phyloP scores from a whole-genome alignment of 53 echinoderm and acorn worm species.

The Apostichopus leukothele region DNA sequence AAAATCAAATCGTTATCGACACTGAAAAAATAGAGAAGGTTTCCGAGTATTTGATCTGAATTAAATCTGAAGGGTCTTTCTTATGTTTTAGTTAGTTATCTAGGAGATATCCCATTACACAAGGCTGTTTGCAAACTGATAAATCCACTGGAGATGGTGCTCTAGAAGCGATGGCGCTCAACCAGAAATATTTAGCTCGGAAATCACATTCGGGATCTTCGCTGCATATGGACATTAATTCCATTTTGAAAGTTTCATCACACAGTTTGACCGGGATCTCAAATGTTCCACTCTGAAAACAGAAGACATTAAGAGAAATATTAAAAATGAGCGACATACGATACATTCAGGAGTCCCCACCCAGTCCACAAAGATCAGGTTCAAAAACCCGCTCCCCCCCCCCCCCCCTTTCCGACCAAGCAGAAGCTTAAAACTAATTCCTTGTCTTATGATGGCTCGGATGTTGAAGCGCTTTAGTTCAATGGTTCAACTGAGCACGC shows the following conservation, averaged over 20 bases:
- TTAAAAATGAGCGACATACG: too few species aligned
- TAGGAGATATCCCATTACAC: conserved; percentile 70
- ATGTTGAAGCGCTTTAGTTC: too few species aligned
- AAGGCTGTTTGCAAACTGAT: conserved; percentile 65
- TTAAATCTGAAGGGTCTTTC: background rate
- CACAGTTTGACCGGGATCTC: conserved; percentile 67
- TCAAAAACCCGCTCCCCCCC: too few species aligned
- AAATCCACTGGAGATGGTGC: conserved; percentile 29
- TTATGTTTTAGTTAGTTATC: conserved; percentile 42
- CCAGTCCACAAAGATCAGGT: too few species aligned
- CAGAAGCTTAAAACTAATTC: too few species aligned
- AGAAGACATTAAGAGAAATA: background rate
- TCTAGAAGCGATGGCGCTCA: conserved; percentile 70
- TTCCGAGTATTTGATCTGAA: background rate
- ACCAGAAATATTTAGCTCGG: conserved; percentile 86
- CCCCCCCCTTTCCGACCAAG: too few species aligned
- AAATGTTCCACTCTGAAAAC: conserved; percentile 66
- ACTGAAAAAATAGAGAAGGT: background rate
- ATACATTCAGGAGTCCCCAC: too few species aligned
- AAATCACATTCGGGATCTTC: conserved; percentile 64
- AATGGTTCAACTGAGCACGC: too few species aligned
- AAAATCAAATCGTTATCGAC: conserved; percentile 4
- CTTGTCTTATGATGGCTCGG: too few species aligned
- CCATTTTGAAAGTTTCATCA: conserved; percentile 84
- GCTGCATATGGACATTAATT: conserved; percentile 72